Conservation (phyloP, 2,797 vertebrate genomes). For the Thripadectes ignobilis region DNA sequence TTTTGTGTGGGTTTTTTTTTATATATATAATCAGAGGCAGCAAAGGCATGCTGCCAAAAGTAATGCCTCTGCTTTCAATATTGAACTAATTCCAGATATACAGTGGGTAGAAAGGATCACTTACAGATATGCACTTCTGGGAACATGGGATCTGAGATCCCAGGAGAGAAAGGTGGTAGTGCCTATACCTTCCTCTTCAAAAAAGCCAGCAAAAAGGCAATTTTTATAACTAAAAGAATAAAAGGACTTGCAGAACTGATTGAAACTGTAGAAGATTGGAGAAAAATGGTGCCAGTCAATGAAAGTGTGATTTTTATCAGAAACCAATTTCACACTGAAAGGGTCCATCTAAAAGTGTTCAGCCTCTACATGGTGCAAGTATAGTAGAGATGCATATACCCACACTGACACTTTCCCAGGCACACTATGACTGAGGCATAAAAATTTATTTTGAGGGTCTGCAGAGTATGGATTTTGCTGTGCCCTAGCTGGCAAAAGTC, state of each 20-base stretch:
- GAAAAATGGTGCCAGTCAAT: background rate
- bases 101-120: background rate
- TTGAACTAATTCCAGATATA: background rate
- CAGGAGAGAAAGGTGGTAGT: background rate
- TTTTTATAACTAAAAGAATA: background rate
- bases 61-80: background rate
- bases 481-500: background rate
- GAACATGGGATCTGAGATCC: background rate
- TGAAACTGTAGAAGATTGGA: background rate
- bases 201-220: background rate
- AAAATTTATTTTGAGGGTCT: background rate
- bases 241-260: background rate
- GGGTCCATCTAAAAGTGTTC: background rate
- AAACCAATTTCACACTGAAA: background rate
- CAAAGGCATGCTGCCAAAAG: background rate
- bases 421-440: background rate
- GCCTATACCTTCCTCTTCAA: background rate
- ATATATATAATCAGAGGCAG: background rate
- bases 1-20: background rate
- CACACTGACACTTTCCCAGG: rapidly evolving
- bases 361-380: background rate
- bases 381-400: rapidly evolving
- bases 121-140: background rate
- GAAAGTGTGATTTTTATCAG: background rate
- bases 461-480: background rate